A percentile compares a stretch with the other conserved stretches of the same genome.
phyloP scores from a whole-genome alignment of 2,113 vertebrate species.

The Monopterus albus region DNA sequence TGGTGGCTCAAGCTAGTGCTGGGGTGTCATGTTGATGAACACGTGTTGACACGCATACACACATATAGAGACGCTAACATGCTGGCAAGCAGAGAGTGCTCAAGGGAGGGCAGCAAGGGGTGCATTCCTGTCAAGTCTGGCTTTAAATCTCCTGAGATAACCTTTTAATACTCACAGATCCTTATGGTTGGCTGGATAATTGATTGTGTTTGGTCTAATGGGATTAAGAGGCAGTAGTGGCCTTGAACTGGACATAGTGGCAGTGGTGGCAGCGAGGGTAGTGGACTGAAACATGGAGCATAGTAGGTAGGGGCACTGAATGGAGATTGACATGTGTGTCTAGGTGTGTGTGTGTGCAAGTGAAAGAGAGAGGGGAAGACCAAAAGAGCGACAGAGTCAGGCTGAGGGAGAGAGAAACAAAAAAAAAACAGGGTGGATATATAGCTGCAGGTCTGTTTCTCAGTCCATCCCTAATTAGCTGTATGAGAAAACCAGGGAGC shows the following conservation, averaged over 20 bases:
- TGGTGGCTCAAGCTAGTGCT: conserved; percentile 63
- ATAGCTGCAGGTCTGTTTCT: conserved; percentile 73
- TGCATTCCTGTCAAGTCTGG: conserved; percentile 71
- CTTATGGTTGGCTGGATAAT: conserved; percentile 79
- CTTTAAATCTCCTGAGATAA: conserved; percentile 78
- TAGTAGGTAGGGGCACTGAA: conserved; percentile 33
- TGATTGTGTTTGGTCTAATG: conserved; percentile 81
- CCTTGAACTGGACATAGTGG: conserved; percentile 70
- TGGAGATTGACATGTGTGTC: conserved; percentile 5
- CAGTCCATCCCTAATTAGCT: conserved; percentile 76
- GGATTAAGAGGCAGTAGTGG: conserved; percentile 78
- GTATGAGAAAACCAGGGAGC: conserved; percentile 66
- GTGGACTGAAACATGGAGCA: conserved; percentile 54
- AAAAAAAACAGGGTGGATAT: conserved; percentile 57
- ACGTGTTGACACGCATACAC: conserved; percentile 51
- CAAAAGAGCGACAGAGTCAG: conserved; percentile 5
- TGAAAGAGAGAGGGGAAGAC: not conserved
- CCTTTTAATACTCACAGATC: conserved; percentile 80
- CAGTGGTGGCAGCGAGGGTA: conserved; percentile 31
- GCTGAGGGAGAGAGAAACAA: conserved; percentile 2
- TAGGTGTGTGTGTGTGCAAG: not conserved
- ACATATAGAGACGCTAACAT: conserved; percentile 32
- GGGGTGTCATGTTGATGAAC: conserved; percentile 71
- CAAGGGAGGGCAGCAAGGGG: conserved; percentile 1
- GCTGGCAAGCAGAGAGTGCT: conserved; percentile 24